Evolutionary conservation across 2,888 invertebrate species (phyloP), one percentile per base, ranked within the genome.

Genomic region (Drosophila imparisetae): DNA sequence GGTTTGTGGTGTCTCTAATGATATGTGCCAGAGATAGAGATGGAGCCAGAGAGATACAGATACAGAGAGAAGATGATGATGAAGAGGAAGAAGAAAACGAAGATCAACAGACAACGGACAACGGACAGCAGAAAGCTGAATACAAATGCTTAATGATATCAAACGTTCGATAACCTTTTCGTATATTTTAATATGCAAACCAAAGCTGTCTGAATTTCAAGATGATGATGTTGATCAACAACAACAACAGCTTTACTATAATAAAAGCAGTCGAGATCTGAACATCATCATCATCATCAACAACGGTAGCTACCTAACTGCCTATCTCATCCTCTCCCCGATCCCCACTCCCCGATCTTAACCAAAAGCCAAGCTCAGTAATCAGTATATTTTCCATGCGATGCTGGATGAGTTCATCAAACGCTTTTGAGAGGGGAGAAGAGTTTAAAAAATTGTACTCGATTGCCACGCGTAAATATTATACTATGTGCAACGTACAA

Each of bases 151-250:
- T 88, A 89, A 91, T 89, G 86, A 89, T 89, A 91, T 91, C 87
- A 91, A 91, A 85, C 91, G 91, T 91, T 91, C 91, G 91, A 91
- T 91, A 91, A 91, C 91, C 91, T 91, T 81, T 85, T 72, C 72
- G 79, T 76, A 80, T 76, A 77, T 85, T 81, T 86, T 85, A 86
- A 86, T 89, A 90, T 85, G 89, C 89, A 89, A 90, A 85, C 85
- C 68, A 50, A 70, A 61, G 54, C 38, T 27, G n/a, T 3, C 71
- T 65, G 55, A 6, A 15, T 72, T 62, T 54, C 73, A 60, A 73
- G 61, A 64, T 75, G 50, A 63, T 64, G 61, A 59, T 64, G 49
- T 58, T 64, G 45, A 64, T 78, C n/a, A 29, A 49, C 18, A 49
- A 49, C 10, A 49, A 29, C 10, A 49, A 4, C 21, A 21, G 45